phyloP scores from a whole-genome alignment of 2,888 invertebrate species.

The Chouioia cunea region DNA sequence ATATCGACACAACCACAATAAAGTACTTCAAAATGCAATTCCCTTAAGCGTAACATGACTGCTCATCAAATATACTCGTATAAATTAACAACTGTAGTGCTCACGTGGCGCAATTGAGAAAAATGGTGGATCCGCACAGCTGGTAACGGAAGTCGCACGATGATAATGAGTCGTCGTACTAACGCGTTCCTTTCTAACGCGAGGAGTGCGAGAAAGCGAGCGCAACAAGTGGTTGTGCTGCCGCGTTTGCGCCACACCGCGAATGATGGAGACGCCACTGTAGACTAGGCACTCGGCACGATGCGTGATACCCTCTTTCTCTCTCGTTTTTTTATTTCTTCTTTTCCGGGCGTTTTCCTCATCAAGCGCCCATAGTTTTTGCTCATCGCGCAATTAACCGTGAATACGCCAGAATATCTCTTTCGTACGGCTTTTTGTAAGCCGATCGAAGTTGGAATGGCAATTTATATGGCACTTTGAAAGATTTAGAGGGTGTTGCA shows the following conservation, averaged over 20 bases:
- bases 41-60: no score
- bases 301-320: conserved; percentile 16
- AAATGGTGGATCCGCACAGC: conserved; percentile 5
- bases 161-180: conserved; percentile 25
- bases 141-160: not conserved
- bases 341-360: conserved; percentile 14
- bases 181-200: conserved; percentile 6
- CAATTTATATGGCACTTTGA: no score
- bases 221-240: conserved; percentile 38
- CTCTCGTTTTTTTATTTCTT: not conserved
- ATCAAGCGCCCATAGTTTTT: conserved; percentile 20
- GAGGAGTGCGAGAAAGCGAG: not conserved
- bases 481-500: no score
- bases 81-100: conserved; percentile 7
- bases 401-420: conserved; percentile 1
- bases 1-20: no score
- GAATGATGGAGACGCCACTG: not conserved
- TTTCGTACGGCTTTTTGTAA: not conserved
- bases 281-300: not conserved
- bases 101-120: not conserved
- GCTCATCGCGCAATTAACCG: conserved; percentile 17
- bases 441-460: no score
- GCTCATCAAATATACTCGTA: no score
- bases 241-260: no score
- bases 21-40: no score